phyloP scores from a whole-genome alignment of 2,797 vertebrate species.

The Onychomys leucogaster region DNA sequence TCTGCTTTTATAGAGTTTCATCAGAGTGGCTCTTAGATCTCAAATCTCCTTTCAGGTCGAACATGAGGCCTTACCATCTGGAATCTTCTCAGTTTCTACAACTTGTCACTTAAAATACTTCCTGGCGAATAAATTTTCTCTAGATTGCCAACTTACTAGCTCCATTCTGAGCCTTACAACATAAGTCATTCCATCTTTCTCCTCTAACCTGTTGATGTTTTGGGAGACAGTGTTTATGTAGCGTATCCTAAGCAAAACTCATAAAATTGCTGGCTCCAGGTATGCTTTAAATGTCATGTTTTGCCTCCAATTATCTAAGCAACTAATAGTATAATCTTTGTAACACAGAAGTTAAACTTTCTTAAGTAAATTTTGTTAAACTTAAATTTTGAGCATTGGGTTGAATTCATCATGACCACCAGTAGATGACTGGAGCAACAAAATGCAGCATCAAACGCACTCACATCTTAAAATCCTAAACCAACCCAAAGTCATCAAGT shows the following conservation, averaged over 20 bases:
- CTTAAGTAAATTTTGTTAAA: constrained; percentile 7
- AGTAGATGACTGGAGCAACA: constrained; percentile 11
- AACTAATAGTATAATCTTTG: constrained; percentile 16
- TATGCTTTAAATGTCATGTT: background rate
- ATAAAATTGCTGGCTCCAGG: background rate
- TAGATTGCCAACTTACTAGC: background rate
- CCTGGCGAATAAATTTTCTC: background rate
- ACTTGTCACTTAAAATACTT: background rate
- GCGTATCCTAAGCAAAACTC: constrained; percentile 29
- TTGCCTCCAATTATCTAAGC: constrained; percentile 52
- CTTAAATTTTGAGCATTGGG: constrained; percentile 30
- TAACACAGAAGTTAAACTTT: background rate
- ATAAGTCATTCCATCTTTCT: background rate
- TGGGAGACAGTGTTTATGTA: background rate
- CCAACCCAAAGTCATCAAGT: background rate
- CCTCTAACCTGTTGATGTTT: background rate
- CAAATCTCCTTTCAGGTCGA: background rate
- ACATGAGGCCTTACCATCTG: background rate
- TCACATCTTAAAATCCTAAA: background rate
- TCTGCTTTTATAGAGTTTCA: background rate
- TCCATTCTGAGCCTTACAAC: background rate
- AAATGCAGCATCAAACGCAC: background rate
- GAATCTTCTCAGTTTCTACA: background rate
- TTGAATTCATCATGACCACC: constrained; percentile 20
- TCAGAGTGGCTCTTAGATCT: background rate